Conservation (phyloP, 1,140 invertebrate species). For the Saccostrea glomerata region DNA sequence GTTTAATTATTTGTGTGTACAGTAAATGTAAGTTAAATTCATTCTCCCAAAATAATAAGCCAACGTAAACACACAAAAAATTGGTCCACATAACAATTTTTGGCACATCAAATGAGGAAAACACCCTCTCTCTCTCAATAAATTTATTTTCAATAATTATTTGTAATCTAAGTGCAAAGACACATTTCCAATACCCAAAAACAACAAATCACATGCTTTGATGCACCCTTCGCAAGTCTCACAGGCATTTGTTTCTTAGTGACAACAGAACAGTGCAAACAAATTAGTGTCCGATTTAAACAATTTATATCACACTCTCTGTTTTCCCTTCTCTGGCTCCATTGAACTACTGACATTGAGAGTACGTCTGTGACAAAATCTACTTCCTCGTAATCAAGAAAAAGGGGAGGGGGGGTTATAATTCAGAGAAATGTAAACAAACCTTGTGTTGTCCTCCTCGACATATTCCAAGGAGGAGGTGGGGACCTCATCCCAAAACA, state of each 20-base stretch:
- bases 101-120: neutral
- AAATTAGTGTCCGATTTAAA: constrained; percentile 26
- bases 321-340: neutral
- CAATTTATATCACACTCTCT: neutral
- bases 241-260: neutral
- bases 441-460: neutral
- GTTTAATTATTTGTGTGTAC: neutral
- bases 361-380: neutral
- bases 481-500: constrained; percentile 49
- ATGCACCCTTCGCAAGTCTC: neutral
- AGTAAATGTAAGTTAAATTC: neutral
- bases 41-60: neutral
- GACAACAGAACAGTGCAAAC: constrained; percentile 2
- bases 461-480: neutral
- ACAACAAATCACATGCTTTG: neutral
- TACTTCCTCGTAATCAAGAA: neutral
- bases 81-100: neutral
- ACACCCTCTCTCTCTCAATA: neutral
- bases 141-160: neutral
- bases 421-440: neutral
- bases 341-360: neutral
- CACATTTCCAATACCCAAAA: neutral
- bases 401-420: too few species aligned
- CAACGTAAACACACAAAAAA: neutral
- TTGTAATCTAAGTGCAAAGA: neutral